Percentiles rank a stretch among this genome's conserved stretches.
phyloP scores from a whole-genome alignment of 2,113 vertebrate species.

The Chaenocephalus aceratus region DNA sequence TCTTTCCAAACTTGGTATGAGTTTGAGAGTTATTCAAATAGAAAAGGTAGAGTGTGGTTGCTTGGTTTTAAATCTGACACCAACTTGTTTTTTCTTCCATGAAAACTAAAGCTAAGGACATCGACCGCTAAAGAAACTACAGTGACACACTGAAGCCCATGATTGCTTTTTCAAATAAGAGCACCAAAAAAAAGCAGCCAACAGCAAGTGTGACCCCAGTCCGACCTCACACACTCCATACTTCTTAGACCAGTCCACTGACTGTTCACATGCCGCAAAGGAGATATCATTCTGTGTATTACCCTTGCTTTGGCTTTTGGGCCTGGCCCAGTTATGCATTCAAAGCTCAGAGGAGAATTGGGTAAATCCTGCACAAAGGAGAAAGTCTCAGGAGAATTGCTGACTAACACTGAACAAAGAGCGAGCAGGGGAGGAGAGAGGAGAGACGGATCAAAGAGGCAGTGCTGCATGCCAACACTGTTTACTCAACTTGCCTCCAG shows the following conservation, averaged over 20 bases:
- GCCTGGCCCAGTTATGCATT: constrained; percentile 56
- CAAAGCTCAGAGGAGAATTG: constrained; percentile 61
- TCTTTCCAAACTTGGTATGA: not conserved
- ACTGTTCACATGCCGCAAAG: constrained; percentile 1
- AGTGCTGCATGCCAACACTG: constrained; percentile 65
- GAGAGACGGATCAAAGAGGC: constrained; percentile 57
- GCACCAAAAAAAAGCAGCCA: not conserved
- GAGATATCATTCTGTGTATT: constrained; percentile 38
- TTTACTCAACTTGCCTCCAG: constrained; percentile 65
- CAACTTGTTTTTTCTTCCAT: constrained; percentile 4
- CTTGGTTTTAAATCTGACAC: constrained; percentile 2
- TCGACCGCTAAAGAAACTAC: not conserved
- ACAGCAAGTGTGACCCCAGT: constrained; percentile 10
- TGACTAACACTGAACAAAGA: constrained; percentile 75
- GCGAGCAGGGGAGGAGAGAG: constrained; percentile 6
- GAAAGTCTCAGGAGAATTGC: constrained; percentile 69
- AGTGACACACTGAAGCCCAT: constrained; percentile 5
- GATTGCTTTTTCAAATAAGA: not conserved
- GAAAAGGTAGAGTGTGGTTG: not conserved
- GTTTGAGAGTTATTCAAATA: constrained; percentile 1
- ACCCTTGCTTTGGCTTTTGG: constrained; percentile 34
- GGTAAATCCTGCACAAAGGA: constrained; percentile 75
- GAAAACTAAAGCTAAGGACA: constrained; percentile 14
- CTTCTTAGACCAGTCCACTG: not conserved
- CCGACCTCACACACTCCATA: constrained; percentile 7